Percentiles rank a stretch among this genome's conserved stretches.
These are phyloP conservation scores for Calcarius lapponicus DNA, from an alignment of 2,797 vertebrate genomes.

Conservation along the genomic window DNA sequence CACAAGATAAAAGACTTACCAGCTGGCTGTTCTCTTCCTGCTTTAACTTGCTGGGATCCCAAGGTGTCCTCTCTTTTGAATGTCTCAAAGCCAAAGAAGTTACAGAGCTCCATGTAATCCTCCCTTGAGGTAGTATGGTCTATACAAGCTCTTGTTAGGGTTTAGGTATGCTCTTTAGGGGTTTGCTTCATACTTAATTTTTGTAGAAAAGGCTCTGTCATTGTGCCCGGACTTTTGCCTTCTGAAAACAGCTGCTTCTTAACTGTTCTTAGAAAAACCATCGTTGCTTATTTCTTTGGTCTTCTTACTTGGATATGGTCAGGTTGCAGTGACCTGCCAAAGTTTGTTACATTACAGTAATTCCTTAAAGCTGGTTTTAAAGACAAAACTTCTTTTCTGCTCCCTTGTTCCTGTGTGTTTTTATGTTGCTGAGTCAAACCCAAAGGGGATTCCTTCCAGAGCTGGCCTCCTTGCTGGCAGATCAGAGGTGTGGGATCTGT, in stretches of 20 bases:
- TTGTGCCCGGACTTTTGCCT: not conserved
- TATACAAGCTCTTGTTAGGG: not conserved
- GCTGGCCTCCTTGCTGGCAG: not conserved
- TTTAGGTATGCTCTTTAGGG: not conserved
- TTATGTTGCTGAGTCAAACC: not conserved
- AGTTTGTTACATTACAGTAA: not conserved
- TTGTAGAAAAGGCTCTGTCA: not conserved
- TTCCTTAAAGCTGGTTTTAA: not conserved
- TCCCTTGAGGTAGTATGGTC: not conserved
- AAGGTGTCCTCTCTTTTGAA: not conserved
- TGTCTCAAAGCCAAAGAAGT: not conserved
- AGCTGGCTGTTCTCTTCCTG: not conserved
- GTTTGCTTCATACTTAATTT: not conserved
- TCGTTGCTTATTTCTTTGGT: not conserved
- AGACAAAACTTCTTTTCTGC: not conserved
- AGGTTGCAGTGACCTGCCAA: not conserved
- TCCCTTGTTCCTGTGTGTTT: not conserved
- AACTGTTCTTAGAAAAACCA: not conserved
- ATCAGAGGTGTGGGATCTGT: not conserved
- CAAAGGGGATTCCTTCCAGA: not conserved
- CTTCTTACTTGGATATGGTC: not conserved
- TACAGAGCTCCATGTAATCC: not conserved
- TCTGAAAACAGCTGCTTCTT: not conserved
- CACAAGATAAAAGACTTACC: not conserved
- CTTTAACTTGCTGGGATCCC: not conserved